Percentiles rank a stretch among this genome's conserved stretches.
phyloP scores from a whole-genome alignment of 2,113 vertebrate genomes.

The Laterallus jamaicensis region DNA sequence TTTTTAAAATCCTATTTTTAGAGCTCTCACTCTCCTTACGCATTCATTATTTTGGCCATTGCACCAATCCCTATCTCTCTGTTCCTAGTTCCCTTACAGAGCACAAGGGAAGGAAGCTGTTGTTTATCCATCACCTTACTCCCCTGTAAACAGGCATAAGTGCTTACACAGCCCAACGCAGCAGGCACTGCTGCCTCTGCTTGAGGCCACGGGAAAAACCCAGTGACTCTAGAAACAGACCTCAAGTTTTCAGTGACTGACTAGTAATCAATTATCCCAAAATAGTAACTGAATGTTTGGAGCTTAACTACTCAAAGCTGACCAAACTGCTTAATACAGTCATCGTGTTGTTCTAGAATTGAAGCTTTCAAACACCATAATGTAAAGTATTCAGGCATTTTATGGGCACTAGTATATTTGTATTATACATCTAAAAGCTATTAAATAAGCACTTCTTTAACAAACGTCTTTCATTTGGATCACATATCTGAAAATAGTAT shows the following conservation, averaged over 20 bases:
- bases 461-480: not conserved
- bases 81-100: not conserved
- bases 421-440: not conserved
- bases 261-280: not conserved
- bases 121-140: not conserved
- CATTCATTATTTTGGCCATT: not conserved
- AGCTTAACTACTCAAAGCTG: not conserved
- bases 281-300: not conserved
- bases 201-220: not conserved
- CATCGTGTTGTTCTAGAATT: not conserved
- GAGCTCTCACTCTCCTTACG: not conserved
- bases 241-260: not conserved
- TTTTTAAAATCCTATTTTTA: not conserved
- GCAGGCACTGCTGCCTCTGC: fast-evolving
- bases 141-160: not conserved
- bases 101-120: not conserved
- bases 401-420: not conserved
- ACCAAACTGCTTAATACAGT: not conserved
- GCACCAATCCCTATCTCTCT: not conserved
- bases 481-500: not conserved
- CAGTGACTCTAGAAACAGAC: not conserved
- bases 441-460: not conserved
- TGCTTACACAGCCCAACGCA: not conserved
- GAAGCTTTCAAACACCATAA: not conserved
- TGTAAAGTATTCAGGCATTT: not conserved